Evolutionary conservation across 2,113 vertebrate genomes (phyloP).

Genomic region (Poeciliopsis prolifica): DNA sequence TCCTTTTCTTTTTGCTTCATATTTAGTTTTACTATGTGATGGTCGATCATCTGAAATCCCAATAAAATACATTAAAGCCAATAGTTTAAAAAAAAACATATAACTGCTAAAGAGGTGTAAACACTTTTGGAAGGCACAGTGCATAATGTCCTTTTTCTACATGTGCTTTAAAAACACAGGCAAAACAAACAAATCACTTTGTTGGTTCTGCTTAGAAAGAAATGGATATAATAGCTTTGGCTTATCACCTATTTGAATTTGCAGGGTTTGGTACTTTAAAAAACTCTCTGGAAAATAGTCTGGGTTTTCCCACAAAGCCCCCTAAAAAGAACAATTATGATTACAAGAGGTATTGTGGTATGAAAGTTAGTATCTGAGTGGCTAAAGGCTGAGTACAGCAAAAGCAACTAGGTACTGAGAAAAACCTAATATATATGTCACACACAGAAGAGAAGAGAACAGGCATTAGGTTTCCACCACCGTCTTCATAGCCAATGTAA

Average conservation of each 20-base stretch:
- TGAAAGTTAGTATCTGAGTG: neutral
- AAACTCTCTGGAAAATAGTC: neutral
- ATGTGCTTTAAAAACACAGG: constrained; percentile 8
- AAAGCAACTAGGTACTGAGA: constrained; percentile 43
- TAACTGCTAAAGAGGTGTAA: neutral
- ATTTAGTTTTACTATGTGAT: neutral
- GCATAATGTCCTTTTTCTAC: neutral
- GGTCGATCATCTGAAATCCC: neutral
- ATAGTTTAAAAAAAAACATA: neutral
- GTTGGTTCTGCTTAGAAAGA: neutral
- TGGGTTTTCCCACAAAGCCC: neutral
- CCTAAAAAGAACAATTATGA: neutral
- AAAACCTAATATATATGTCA: constrained; percentile 41
- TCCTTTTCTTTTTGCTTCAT: neutral
- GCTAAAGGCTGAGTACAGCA: constrained; percentile 10
- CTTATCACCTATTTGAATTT: neutral
- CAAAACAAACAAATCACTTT: neutral
- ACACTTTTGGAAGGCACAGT: neutral
- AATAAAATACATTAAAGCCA: neutral
- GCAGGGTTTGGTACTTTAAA: neutral
- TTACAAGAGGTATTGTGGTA: neutral
- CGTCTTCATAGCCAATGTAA: constrained; percentile 38
- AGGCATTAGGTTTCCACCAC: constrained; percentile 51
- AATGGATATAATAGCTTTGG: neutral
- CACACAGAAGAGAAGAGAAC: constrained; percentile 37